Conservation (phyloP, 2,113 vertebrate genomes). For the Brienomyrus longianalis region DNA sequence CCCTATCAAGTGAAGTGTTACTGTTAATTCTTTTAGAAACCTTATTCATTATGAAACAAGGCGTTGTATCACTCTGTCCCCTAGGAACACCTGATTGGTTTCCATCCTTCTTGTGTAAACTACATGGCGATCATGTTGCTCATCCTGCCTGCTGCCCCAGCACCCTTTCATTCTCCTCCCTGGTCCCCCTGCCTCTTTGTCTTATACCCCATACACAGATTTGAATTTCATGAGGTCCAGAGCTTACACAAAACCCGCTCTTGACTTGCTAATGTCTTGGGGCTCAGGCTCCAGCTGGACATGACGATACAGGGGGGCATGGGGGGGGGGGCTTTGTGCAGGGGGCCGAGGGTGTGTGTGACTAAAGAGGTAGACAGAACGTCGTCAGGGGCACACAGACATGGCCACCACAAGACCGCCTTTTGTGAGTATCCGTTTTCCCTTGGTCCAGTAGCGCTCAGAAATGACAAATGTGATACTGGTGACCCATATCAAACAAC, state of each 20-base stretch:
- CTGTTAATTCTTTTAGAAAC: not conserved
- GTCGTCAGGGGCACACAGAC: conserved; percentile 17
- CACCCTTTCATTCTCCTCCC: conserved; percentile 21
- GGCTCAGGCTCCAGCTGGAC: conserved; percentile 52
- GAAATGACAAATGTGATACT: not conserved
- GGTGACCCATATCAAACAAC: not conserved
- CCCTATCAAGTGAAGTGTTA: not conserved
- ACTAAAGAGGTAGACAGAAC: conserved; percentile 11
- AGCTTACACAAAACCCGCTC: conserved; percentile 24
- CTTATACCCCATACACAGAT: conserved; percentile 35
- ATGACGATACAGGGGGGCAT: conserved; percentile 45
- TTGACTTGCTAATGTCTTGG: conserved; percentile 44
- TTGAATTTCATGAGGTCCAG: conserved; percentile 49
- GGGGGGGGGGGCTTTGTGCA: not conserved
- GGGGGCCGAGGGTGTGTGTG: not conserved
- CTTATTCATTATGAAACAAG: not conserved
- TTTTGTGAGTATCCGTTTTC: conserved; percentile 60
- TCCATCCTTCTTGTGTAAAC: not conserved
- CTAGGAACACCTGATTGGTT: not conserved
- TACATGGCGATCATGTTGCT: conserved; percentile 35
- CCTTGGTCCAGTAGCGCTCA: not conserved
- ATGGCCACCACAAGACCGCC: conserved; percentile 54
- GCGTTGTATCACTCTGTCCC: not conserved
- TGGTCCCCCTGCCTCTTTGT: conserved; percentile 34
- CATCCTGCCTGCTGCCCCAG: conserved; percentile 46